A percentile compares a stretch with the other conserved stretches of the same genome.
These are phyloP conservation scores for Poicephalus meyeri DNA, from an alignment of 2,113 vertebrate species.

Conservation along the genomic window DNA sequence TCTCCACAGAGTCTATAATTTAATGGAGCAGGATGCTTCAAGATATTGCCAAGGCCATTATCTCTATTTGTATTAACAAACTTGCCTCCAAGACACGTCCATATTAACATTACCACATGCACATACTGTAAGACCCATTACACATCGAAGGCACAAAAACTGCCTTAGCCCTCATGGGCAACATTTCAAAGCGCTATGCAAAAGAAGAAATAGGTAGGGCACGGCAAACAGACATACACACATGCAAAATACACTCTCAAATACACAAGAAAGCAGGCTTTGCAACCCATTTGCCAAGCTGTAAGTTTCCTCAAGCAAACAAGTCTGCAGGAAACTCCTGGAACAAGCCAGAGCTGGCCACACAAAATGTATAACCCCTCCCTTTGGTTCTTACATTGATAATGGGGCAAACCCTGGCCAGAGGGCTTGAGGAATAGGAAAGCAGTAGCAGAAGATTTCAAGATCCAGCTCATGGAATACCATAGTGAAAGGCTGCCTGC, in stretches of 20 bases:
- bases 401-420: conserved; percentile 40
- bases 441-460: not conserved
- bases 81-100: not conserved
- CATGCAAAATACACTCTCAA: not conserved
- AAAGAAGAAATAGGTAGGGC: conserved; percentile 1
- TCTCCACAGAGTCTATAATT: conserved; percentile 56
- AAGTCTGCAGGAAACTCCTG: conserved; percentile 13
- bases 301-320: not conserved
- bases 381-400: not conserved
- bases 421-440: not conserved
- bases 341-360: conserved; percentile 59
- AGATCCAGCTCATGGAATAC: not conserved
- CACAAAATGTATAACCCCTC: not conserved
- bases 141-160: not conserved
- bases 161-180: not conserved
- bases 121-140: not conserved
- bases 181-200: not conserved
- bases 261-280: not conserved
- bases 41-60: conserved; percentile 56
- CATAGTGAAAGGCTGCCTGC: not conserved
- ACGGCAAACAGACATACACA: not conserved
- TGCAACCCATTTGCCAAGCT: not conserved
- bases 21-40: conserved; percentile 30
- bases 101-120: not conserved
- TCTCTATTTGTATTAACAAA: conserved; percentile 38